A percentile compares a stretch with the other conserved stretches of the same genome.
Evolutionary conservation across 2,888 invertebrate genomes (phyloP).

Genomic region (Zonitis immaculata): DNA sequence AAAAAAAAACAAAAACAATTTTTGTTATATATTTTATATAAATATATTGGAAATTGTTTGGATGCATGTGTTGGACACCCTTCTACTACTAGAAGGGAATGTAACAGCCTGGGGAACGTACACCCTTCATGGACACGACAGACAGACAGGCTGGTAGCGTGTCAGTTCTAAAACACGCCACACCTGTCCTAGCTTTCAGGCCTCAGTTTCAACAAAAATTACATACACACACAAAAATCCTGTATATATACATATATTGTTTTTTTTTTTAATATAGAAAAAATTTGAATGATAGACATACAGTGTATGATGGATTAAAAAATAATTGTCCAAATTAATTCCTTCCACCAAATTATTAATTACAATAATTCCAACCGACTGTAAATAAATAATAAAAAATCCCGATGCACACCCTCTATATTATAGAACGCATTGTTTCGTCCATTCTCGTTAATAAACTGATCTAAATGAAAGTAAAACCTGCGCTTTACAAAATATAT

Average conservation of each 20-base stretch:
- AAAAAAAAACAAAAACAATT: background rate
- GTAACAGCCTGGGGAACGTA: conserved; percentile 3
- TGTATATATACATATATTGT: background rate
- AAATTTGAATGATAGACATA: background rate
- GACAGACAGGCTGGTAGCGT: conserved; percentile 7
- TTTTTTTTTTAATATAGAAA: background rate
- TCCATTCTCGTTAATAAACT: conserved; percentile 32
- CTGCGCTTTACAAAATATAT: conserved; percentile 30
- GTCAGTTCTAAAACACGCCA: conserved; percentile 7
- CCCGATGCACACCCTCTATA: background rate
- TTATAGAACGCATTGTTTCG: background rate
- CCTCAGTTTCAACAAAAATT: conserved; percentile 2
- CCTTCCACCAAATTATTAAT: background rate
- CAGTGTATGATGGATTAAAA: background rate
- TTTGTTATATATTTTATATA: background rate
- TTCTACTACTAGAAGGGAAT: conserved; percentile 2
- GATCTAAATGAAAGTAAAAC: conserved; percentile 36
- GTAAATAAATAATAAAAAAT: background rate
- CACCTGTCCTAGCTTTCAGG: conserved; percentile 4
- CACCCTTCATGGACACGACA: conserved; percentile 6
- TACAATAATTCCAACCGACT: background rate
- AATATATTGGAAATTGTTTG: background rate
- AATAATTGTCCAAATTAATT: background rate
- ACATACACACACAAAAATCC: background rate
- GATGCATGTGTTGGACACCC: conserved; percentile 2